Percentiles rank a stretch among this genome's conserved stretches.
These are phyloP conservation scores for Xylota sylvarum DNA, from an alignment of 2,888 invertebrate genomes.

Conservation along the genomic window DNA sequence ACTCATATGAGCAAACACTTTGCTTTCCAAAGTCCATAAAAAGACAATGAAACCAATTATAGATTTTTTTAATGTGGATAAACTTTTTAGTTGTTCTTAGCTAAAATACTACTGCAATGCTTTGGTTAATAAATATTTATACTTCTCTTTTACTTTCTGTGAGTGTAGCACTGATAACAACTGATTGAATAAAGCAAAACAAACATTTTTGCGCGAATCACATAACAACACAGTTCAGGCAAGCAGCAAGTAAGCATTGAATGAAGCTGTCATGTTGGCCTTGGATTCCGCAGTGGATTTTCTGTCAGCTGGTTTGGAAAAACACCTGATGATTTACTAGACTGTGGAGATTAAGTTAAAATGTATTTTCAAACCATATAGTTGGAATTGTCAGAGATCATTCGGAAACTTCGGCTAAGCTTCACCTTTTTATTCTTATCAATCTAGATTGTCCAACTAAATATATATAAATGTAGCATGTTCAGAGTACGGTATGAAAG, in stretches of 20 bases:
- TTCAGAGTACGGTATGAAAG: no score
- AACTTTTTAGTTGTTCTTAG: background rate
- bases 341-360: no score
- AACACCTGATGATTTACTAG: no score
- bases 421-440: no score
- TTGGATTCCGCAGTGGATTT: no score
- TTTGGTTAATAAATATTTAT: background rate
- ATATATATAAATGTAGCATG: no score
- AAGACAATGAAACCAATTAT: background rate
- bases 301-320: no score
- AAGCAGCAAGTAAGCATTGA: background rate
- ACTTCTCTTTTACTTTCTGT: background rate
- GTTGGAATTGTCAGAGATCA: no score
- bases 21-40: background rate
- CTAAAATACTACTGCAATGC: background rate
- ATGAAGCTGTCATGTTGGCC: background rate
- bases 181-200: constrained; percentile 10
- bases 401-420: no score
- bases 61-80: background rate
- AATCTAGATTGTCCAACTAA: no score
- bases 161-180: background rate
- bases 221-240: constrained; percentile 25
- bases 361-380: no score
- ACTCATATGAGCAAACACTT: background rate
- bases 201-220: constrained; percentile 31